These are phyloP conservation scores for Sternotherus odoratus DNA, from an alignment of 2,797 vertebrate species.

Conservation along the genomic window DNA sequence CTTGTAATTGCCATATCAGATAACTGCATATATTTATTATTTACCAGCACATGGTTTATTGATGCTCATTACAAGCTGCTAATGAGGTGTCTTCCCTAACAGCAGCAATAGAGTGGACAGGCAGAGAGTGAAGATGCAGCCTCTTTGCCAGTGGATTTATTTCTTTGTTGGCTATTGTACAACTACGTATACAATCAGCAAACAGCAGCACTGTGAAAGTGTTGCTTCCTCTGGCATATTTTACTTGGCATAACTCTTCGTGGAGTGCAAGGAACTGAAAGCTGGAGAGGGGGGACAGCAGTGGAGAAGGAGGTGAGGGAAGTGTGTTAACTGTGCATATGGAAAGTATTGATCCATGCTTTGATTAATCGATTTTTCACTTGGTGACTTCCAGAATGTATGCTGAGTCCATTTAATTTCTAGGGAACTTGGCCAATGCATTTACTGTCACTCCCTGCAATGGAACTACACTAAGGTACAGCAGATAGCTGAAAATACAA, in stretches of 20 bases:
- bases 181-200: neutral
- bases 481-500: rapidly evolving
- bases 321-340: rapidly evolving
- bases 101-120: slow-evolving; percentile 28
- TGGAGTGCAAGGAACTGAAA: neutral
- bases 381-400: neutral
- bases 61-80: slow-evolving; percentile 67
- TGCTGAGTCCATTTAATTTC: rapidly evolving
- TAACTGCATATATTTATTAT: slow-evolving; percentile 67
- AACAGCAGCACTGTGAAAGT: neutral
- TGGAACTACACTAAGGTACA: neutral
- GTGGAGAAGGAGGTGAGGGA: neutral
- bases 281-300: rapidly evolving
- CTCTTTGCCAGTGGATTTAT: slow-evolving; percentile 37
- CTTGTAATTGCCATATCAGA: slow-evolving; percentile 54
- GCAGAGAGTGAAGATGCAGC: slow-evolving; percentile 27
- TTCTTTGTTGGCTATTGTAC: slow-evolving; percentile 39
- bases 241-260: neutral
- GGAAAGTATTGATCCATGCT: neutral
- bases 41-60: slow-evolving; percentile 65
- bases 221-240: neutral
- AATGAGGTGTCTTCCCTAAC: slow-evolving; percentile 68
- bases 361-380: rapidly evolving
- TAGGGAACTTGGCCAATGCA: rapidly evolving
- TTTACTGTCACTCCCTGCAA: rapidly evolving